These are phyloP conservation scores for Acrobasis suavella DNA, from an alignment of 2,888 invertebrate genomes.

Conservation along the genomic window DNA sequence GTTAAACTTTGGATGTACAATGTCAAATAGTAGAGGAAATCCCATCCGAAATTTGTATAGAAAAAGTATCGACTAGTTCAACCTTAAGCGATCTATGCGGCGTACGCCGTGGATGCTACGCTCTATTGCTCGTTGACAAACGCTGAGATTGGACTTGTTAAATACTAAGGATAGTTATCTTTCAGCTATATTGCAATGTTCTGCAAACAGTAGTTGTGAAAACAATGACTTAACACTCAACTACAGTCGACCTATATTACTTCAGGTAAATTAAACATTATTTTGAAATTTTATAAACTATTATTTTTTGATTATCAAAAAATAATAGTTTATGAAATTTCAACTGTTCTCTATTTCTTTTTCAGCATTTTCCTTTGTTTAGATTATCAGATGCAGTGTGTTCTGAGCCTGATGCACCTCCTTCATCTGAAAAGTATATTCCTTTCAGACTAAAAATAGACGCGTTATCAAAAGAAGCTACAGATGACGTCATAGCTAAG, in stretches of 20 bases:
- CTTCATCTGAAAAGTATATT: constrained; percentile 84
- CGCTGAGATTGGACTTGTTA: too few species aligned
- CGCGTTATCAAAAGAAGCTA: constrained; percentile 91
- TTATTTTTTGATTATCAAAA: constrained; percentile 7
- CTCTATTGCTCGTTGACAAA: too few species aligned
- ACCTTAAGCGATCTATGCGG: too few species aligned
- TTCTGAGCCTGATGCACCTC: constrained; percentile 90
- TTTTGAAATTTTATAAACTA: constrained; percentile 5
- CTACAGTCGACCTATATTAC: constrained; percentile 90
- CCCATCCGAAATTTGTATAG: too few species aligned
- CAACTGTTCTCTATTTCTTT: constrained; percentile 33
- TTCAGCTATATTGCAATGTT: constrained; percentile 60
- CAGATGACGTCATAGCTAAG: constrained; percentile 82
- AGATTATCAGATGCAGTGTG: constrained; percentile 92
- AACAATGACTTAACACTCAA: constrained; percentile 60
- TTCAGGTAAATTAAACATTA: constrained; percentile 83
- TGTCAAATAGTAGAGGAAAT: too few species aligned
- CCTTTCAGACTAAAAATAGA: constrained; percentile 93
- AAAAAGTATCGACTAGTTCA: too few species aligned
- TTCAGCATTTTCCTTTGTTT: constrained; percentile 97
- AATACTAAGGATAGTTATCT: constrained; percentile 29
- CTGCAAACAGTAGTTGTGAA: constrained; percentile 48
- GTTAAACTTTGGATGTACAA: too few species aligned
- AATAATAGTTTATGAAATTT: too few species aligned
- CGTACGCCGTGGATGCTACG: too few species aligned